These are phyloP conservation scores for Camponotus pennsylvanicus DNA, from an alignment of 1,140 invertebrate species.

Conservation along the genomic window DNA sequence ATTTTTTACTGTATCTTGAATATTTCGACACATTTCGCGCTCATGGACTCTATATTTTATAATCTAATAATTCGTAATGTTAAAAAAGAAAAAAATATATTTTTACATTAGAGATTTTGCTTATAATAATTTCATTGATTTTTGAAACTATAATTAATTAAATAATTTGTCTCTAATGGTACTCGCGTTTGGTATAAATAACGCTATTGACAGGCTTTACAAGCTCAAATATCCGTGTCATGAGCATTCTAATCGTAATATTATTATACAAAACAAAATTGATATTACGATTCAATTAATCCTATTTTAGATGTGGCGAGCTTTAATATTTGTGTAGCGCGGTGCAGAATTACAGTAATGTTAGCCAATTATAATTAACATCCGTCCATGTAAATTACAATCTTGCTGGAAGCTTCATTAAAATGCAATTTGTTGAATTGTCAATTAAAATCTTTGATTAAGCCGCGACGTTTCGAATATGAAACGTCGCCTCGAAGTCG, in stretches of 20 bases:
- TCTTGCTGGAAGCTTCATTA: background rate
- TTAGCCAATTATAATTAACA: background rate
- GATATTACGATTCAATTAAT: background rate
- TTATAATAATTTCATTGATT: too few relatives aligned
- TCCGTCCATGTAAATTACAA: conserved; percentile 1
- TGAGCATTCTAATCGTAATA: background rate
- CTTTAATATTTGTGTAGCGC: background rate
- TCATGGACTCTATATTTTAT: too few relatives aligned
- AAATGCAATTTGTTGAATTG: background rate
- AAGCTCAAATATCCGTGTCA: background rate
- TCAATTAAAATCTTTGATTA: conserved; percentile 55
- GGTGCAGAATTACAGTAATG: background rate
- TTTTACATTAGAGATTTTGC: too few relatives aligned
- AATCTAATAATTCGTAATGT: too few relatives aligned
- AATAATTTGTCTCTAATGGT: too few relatives aligned
- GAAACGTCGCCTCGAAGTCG: conserved; percentile 42
- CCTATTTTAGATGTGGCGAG: background rate
- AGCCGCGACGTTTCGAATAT: conserved; percentile 31
- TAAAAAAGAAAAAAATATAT: too few relatives aligned
- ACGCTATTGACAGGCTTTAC: background rate
- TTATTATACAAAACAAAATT: conserved; percentile 14
- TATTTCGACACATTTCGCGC: too few relatives aligned
- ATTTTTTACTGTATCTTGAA: too few relatives aligned
- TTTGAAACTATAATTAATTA: too few relatives aligned
- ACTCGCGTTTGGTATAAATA: background rate